These are phyloP conservation scores for Drosophila lini DNA, from an alignment of 1,140 invertebrate species.

Conservation along the genomic window DNA sequence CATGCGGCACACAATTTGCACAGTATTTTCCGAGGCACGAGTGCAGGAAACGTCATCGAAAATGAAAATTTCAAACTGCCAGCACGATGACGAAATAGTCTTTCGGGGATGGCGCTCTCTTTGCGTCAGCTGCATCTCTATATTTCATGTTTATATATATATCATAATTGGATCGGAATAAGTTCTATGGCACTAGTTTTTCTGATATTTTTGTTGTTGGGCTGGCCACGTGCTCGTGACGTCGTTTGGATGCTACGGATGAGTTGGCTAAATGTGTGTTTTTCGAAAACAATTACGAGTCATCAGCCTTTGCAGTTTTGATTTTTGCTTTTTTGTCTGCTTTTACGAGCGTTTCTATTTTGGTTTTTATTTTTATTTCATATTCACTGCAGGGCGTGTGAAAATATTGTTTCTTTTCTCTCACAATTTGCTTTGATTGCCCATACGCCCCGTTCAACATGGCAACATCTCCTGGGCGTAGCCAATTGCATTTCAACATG, in stretches of 20 bases:
- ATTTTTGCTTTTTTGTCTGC: constrained; percentile 1
- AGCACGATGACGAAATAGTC: constrained; percentile 19
- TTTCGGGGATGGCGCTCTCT: constrained; percentile 30
- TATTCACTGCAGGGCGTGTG: constrained; percentile 53
- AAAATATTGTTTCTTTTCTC: constrained; percentile 54
- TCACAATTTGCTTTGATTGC: constrained; percentile 38
- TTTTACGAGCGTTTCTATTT: constrained; percentile 11
- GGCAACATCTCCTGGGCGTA: constrained; percentile 50
- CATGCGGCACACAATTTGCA: constrained; percentile 19
- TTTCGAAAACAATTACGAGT: constrained; percentile 67
- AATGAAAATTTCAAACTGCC: constrained; percentile 11
- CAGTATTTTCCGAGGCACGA: constrained; percentile 44
- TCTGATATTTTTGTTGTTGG: constrained; percentile 8
- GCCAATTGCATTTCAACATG: constrained; percentile 71
- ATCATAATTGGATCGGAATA: constrained; percentile 31
- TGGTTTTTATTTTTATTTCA: constrained; percentile 14
- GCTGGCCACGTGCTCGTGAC: constrained; percentile 67
- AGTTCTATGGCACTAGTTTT: constrained; percentile 20
- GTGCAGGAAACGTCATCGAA: constrained; percentile 47
- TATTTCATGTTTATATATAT: constrained; percentile 12
- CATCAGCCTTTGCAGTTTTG: constrained; percentile 42
- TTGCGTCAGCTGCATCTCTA: constrained; percentile 60
- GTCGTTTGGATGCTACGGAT: constrained; percentile 41
- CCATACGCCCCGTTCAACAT: constrained; percentile 55
- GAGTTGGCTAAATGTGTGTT: constrained; percentile 49